phyloP scores from a whole-genome alignment of 53 echinoderm and acorn worm species.

The Stichopus horrens region DNA sequence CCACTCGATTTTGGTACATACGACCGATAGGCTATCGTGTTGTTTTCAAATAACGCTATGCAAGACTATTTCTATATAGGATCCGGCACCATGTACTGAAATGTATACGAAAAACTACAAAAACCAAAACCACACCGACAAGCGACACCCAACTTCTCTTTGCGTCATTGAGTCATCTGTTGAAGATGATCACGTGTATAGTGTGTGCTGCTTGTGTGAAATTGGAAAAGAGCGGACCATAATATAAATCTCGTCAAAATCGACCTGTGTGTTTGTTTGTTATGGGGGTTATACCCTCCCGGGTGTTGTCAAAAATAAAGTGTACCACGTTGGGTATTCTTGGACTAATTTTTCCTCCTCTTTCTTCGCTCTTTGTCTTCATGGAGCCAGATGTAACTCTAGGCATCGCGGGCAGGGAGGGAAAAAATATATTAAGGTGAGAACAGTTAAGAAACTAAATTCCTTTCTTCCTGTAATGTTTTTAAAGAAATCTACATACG shows the following conservation, averaged over 20 bases:
- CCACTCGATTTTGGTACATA: no score
- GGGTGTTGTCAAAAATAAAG: constrained; percentile 39
- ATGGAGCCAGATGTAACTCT: constrained; percentile 21
- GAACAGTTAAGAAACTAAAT: constrained; percentile 29
- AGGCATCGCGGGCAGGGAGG: constrained; percentile 4
- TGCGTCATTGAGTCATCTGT: background rate
- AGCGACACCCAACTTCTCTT: background rate
- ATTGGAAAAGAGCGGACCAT: background rate
- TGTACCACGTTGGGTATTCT: constrained; percentile 23
- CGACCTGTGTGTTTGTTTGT: constrained; percentile 25
- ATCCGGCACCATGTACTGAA: no score
- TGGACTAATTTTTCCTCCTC: constrained; percentile 14
- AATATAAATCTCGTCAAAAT: background rate
- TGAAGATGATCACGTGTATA: background rate
- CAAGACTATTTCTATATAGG: no score
- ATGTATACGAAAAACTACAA: no score
- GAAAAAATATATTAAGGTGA: background rate
- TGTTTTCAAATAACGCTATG: no score
- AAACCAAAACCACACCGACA: background rate
- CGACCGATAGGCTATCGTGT: no score
- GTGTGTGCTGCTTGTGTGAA: background rate
- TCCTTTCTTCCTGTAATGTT: background rate
- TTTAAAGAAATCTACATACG: constrained; percentile 13
- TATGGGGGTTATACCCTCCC: background rate
- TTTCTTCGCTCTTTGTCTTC: no score